Base-by-base conservation (phyloP, 1,140 invertebrate species). In the Zaprionus lachaisei region DNA sequence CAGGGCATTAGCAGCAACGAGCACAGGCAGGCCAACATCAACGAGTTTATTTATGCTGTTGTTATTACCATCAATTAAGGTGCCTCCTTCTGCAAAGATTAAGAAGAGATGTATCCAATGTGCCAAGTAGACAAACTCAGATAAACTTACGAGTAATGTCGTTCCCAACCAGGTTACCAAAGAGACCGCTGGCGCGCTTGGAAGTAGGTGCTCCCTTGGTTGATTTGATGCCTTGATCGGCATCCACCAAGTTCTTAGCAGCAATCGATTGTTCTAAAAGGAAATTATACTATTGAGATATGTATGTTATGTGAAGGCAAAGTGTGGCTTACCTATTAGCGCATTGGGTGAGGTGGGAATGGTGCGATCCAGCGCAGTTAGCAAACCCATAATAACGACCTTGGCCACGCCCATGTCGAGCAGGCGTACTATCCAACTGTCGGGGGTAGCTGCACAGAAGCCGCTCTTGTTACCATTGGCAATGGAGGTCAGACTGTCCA, bases 351-450 rank as follows among this genome's bases (percentile, higher is more conserved):
- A n/a, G 14, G 20, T 9, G 0, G 69, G 64, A 12, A 72, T 60
- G 5, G 84, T 67, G 1, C 65, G 65, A 68, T 87, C 78, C 0
- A 84, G 66, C 9, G 83, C 83, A 0, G 81, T 89, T 71, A 87
- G 71, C 2, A 89, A 55, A 4, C 83, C 75, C 56, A 87, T 60
- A 0, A 84, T 73, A 1, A 87, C 79, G 5, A 78, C 65, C 62
- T 81, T 79, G 20, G 70, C 73, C 22, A 87, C 78, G 14, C 82
- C 82, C 84, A 89, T 90, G 6, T 80, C 51, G 6, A 89, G 62
- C 0, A 89, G 70, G 26, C 84, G 85, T 1, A 90, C 84, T 3
- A 84, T 73, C 84, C 84, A 89, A 34, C 78, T 79, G 0, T 83
- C 66, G 1, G 78, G 47, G 1, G 74, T 61, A 2, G 85, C 84